These are phyloP conservation scores for Arremon brunneinucha DNA, from an alignment of 2,797 vertebrate species.

Conservation along the genomic window DNA sequence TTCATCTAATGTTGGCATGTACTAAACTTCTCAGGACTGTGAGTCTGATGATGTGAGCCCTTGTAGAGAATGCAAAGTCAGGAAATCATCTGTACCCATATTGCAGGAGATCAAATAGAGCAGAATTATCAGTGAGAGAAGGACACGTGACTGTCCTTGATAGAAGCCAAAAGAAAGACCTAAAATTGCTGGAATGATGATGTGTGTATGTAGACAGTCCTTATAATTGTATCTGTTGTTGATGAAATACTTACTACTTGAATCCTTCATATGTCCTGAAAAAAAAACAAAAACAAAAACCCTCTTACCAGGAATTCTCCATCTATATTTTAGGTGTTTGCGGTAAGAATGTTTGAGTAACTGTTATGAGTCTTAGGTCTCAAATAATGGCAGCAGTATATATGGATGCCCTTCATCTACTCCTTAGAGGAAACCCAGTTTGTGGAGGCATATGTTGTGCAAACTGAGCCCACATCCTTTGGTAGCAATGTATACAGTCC, in stretches of 20 bases:
- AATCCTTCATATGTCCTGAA: not conserved
- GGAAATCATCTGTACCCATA: not conserved
- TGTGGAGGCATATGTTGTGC: slow-evolving; percentile 51
- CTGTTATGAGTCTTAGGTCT: not conserved
- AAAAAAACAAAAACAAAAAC: not conserved
- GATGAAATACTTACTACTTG: not conserved
- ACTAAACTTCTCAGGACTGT: not conserved
- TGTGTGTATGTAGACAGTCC: not conserved
- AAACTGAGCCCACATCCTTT: slow-evolving; percentile 45
- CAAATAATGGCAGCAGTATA: not conserved
- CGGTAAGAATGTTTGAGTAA: not conserved
- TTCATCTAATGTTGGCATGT: not conserved
- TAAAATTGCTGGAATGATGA: not conserved
- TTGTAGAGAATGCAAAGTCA: not conserved
- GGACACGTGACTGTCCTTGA: not conserved
- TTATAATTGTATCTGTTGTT: not conserved
- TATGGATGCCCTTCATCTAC: slow-evolving; percentile 25
- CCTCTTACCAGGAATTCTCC: not conserved
- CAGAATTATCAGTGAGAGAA: not conserved
- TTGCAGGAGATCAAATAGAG: not conserved
- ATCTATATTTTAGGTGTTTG: not conserved
- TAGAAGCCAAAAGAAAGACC: not conserved
- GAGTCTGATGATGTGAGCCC: not conserved
- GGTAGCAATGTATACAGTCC: slow-evolving; percentile 16
- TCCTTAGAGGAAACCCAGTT: slow-evolving; percentile 27